These are phyloP conservation scores for Matsumurasca onukii DNA, from an alignment of 1,140 invertebrate genomes.

Conservation along the genomic window DNA sequence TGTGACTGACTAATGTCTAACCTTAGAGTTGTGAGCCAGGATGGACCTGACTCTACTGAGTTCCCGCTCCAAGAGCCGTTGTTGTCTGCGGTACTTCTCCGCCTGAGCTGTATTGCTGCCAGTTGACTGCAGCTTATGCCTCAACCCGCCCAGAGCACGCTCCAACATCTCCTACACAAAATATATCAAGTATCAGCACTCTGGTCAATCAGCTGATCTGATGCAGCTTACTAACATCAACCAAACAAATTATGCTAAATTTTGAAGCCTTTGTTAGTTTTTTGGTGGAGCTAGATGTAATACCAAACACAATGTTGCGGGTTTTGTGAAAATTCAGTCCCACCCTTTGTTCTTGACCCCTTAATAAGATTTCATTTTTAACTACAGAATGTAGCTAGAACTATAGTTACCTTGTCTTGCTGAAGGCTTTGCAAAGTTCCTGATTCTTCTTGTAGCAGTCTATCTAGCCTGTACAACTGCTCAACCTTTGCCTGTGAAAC, in stretches of 20 bases:
- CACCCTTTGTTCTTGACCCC: no score
- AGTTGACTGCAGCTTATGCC: conserved; percentile 62
- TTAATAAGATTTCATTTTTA: no score
- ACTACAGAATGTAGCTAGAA: background rate
- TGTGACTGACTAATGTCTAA: conserved; percentile 48
- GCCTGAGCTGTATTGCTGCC: conserved; percentile 62
- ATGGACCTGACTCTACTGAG: conserved; percentile 78
- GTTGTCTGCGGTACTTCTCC: conserved; percentile 69
- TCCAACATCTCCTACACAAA: conserved; percentile 68
- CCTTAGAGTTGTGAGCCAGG: conserved; percentile 87
- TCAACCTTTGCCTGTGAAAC: conserved; percentile 69
- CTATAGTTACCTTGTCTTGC: conserved; percentile 68
- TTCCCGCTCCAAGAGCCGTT: conserved; percentile 76
- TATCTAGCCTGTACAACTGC: conserved; percentile 80
- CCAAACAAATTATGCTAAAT: no score
- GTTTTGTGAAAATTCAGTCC: no score
- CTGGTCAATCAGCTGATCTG: no score
- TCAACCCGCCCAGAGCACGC: conserved; percentile 67
- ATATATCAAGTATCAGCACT: no score
- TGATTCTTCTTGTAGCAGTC: conserved; percentile 83
- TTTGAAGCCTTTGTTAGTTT: no score
- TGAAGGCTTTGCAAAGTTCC: conserved; percentile 78
- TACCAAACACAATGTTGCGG: no score
- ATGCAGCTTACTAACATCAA: no score
- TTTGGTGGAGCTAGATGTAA: no score